A percentile compares a stretch with the other conserved stretches of the same genome.
phyloP scores from a whole-genome alignment of 2,888 invertebrate genomes.

The Dynastes hyllus region DNA sequence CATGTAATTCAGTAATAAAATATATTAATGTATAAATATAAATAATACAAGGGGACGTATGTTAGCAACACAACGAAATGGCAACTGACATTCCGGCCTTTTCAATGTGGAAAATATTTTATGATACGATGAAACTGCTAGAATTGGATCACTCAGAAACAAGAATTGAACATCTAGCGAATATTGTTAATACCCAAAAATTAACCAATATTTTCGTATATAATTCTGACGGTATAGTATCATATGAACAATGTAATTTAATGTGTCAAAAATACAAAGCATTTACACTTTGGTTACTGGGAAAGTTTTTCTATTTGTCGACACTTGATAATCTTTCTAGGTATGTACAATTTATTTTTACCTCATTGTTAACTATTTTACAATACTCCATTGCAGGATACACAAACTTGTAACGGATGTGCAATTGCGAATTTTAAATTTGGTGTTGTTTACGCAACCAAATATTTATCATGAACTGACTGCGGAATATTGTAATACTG shows the following conservation, averaged over 20 bases:
- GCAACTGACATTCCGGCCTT: constrained; percentile 63
- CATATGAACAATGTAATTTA: constrained; percentile 71
- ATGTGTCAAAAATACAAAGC: constrained; percentile 68
- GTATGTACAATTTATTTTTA: constrained; percentile 63
- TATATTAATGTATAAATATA: not conserved
- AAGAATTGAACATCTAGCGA: constrained; percentile 75
- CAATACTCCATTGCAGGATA: constrained; percentile 68
- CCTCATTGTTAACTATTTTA: too few species aligned
- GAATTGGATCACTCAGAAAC: constrained; percentile 75
- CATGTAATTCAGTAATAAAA: not conserved
- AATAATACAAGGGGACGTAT: not conserved
- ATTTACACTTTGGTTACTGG: constrained; percentile 80
- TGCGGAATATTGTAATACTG: constrained; percentile 71
- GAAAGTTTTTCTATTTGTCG: constrained; percentile 79
- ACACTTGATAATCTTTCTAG: constrained; percentile 73
- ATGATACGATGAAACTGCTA: constrained; percentile 76
- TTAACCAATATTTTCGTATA: constrained; percentile 75
- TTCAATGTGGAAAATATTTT: constrained; percentile 78
- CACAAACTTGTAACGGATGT: constrained; percentile 74
- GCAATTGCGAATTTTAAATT: constrained; percentile 74
- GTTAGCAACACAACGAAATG: constrained; percentile 33
- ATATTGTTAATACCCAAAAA: constrained; percentile 76
- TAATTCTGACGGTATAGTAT: constrained; percentile 70
- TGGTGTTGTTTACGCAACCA: constrained; percentile 73
- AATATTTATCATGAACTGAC: constrained; percentile 73